A percentile compares a stretch with the other conserved stretches of the same genome.
Evolutionary conservation across 1,140 invertebrate species (phyloP).

Genomic region (Lysiphlebus fabarum): DNA sequence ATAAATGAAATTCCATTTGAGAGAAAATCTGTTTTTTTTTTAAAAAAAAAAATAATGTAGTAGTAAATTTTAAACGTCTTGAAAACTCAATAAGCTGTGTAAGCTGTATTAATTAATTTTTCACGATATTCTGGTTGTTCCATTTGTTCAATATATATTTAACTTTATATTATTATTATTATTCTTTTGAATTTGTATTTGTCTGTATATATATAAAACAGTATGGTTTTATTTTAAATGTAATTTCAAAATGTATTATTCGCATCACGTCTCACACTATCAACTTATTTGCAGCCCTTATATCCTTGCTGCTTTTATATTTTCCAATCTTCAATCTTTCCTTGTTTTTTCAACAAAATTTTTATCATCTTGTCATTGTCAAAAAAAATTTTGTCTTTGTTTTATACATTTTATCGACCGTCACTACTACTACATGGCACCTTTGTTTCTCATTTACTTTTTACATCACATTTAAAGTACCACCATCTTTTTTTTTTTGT

Average conservation of each 20-base stretch:
- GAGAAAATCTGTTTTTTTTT: too few species aligned
- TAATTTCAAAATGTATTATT: slow-evolving; percentile 53
- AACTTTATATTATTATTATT: slow-evolving; percentile 13
- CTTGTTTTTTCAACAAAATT: slow-evolving; percentile 29
- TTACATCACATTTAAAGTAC: slow-evolving; percentile 35
- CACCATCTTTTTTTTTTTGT: slow-evolving; percentile 12
- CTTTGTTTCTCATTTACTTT: slow-evolving; percentile 55
- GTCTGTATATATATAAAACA: too few species aligned
- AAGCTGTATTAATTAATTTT: slow-evolving; percentile 55
- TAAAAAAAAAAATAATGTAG: too few species aligned
- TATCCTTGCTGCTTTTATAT: too few species aligned
- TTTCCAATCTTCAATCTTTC: slow-evolving; percentile 30
- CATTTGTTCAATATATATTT: slow-evolving; percentile 18
- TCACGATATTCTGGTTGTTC: slow-evolving; percentile 43
- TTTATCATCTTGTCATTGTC: slow-evolving; percentile 5
- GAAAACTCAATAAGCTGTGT: slow-evolving; percentile 56
- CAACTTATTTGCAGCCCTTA: too few species aligned
- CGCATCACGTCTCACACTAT: slow-evolving; percentile 49
- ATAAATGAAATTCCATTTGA: too few species aligned
- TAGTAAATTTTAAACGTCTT: slow-evolving; percentile 17
- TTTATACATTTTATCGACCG: slow-evolving; percentile 14
- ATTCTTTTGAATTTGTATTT: not conserved
- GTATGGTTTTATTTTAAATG: slow-evolving; percentile 28
- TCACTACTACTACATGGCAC: slow-evolving; percentile 35
- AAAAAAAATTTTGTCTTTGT: not conserved